These are phyloP conservation scores for Tolmerus cingulatus DNA, from an alignment of 2,888 invertebrate species.

Conservation along the genomic window DNA sequence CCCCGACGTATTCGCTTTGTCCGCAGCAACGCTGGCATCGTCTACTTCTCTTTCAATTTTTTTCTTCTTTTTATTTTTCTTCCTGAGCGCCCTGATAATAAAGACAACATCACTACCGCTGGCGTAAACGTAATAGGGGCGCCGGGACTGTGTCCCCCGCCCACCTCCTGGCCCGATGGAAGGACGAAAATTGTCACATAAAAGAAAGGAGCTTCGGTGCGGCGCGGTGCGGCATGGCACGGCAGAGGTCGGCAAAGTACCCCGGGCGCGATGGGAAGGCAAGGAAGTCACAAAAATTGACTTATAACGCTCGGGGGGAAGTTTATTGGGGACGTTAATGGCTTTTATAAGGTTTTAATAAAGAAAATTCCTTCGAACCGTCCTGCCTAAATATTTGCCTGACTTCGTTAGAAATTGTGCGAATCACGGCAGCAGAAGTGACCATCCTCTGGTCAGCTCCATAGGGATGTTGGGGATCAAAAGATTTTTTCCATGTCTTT, in stretches of 20 bases:
- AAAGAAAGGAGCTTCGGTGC: neutral
- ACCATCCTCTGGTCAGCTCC: conserved; percentile 39
- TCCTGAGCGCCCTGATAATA: conserved; percentile 33
- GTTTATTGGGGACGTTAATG: conserved; percentile 47
- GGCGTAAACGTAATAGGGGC: neutral
- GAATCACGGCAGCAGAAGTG: neutral
- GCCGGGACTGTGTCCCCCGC: neutral
- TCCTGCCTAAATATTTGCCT: conserved; percentile 7
- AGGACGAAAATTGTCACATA: conserved; percentile 13
- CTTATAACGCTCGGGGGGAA: conserved; percentile 44
- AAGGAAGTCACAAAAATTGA: conserved; percentile 37
- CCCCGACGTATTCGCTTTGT: neutral
- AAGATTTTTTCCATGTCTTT: neutral
- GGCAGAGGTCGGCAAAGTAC: neutral
- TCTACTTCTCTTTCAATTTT: conserved; percentile 39
- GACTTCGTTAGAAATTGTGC: neutral
- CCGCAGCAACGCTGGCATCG: neutral
- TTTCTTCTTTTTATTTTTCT: conserved; percentile 28
- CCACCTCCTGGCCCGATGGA: neutral
- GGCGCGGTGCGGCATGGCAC: too few species aligned
- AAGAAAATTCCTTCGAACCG: conserved; percentile 44
- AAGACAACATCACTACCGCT: conserved; percentile 22
- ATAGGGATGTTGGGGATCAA: conserved; percentile 38
- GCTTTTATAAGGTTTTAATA: conserved; percentile 48
- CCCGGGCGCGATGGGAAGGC: neutral